Percentiles rank a stretch among this genome's conserved stretches.
phyloP scores from a whole-genome alignment of 2,888 invertebrate genomes.

The Gnatocerus cornutus region DNA sequence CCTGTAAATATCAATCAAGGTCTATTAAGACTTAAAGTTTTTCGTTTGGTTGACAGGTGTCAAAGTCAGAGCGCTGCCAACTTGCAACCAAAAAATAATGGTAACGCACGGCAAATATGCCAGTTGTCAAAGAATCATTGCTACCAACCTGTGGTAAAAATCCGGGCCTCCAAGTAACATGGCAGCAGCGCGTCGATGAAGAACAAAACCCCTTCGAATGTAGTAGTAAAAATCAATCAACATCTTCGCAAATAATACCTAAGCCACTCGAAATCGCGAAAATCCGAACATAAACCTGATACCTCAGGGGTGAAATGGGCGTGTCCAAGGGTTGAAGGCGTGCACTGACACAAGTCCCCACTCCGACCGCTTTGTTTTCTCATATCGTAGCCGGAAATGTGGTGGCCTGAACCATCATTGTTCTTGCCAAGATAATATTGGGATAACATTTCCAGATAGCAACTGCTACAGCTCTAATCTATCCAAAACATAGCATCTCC shows the following conservation, averaged over 20 bases:
- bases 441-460: constrained; percentile 70
- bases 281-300: constrained; percentile 67
- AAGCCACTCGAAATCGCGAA: constrained; percentile 64
- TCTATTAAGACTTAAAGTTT: no score
- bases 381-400: constrained; percentile 71
- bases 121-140: no score
- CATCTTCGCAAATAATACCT: constrained; percentile 59
- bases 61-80: no score
- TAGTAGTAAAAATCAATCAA: constrained; percentile 61
- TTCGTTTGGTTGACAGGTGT: no score
- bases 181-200: no score
- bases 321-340: constrained; percentile 69
- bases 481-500: constrained; percentile 50
- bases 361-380: constrained; percentile 70
- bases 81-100: no score
- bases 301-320: constrained; percentile 66
- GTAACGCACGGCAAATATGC: no score
- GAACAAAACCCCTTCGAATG: no score
- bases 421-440: constrained; percentile 72
- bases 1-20: no score
- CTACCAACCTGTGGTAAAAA: no score
- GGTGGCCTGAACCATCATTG: constrained; percentile 72
- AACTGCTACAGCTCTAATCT: constrained; percentile 59
- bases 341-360: constrained; percentile 62
- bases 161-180: no score